Conservation (phyloP, 2,113 vertebrate genomes). For the Ranitomeya imitator region DNA sequence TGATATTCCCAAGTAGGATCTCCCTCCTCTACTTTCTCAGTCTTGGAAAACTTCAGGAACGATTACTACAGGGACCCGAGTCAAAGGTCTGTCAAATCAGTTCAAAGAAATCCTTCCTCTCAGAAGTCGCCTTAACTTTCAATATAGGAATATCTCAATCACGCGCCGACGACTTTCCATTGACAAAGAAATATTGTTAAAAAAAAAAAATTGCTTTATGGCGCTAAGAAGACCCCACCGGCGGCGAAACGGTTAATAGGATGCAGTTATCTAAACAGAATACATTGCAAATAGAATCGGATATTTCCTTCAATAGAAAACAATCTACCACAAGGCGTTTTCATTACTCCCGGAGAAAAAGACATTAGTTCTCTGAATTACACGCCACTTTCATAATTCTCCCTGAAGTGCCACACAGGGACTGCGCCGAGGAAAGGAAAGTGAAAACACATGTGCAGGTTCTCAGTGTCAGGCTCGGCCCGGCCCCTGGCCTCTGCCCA, state of each 20-base stretch:
- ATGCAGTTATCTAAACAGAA: constrained; percentile 58
- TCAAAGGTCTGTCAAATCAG: constrained; percentile 19
- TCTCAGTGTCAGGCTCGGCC: constrained; percentile 76
- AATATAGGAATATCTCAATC: constrained; percentile 46
- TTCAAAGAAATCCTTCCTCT: constrained; percentile 31
- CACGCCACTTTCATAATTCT: constrained; percentile 70
- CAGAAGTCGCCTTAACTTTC: constrained; percentile 45
- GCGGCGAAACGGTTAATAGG: constrained; percentile 47
- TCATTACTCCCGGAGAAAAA: constrained; percentile 69
- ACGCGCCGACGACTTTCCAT: neutral
- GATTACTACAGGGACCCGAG: constrained; percentile 7
- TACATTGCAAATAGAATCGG: constrained; percentile 55
- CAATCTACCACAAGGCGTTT: constrained; percentile 67
- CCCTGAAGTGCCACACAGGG: constrained; percentile 76
- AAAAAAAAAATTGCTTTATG: neutral
- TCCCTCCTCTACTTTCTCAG: neutral
- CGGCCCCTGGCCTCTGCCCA: constrained; percentile 76
- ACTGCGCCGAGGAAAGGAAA: constrained; percentile 77
- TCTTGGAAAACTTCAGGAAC: constrained; percentile 26
- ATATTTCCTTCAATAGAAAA: constrained; percentile 66
- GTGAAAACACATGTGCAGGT: constrained; percentile 83
- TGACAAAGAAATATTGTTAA: constrained; percentile 33
- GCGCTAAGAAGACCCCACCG: neutral
- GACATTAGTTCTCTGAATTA: constrained; percentile 74
- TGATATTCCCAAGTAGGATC: constrained; percentile 35